These are phyloP conservation scores for Ophiodon elongatus DNA, from an alignment of 2,113 vertebrate species.

Conservation along the genomic window DNA sequence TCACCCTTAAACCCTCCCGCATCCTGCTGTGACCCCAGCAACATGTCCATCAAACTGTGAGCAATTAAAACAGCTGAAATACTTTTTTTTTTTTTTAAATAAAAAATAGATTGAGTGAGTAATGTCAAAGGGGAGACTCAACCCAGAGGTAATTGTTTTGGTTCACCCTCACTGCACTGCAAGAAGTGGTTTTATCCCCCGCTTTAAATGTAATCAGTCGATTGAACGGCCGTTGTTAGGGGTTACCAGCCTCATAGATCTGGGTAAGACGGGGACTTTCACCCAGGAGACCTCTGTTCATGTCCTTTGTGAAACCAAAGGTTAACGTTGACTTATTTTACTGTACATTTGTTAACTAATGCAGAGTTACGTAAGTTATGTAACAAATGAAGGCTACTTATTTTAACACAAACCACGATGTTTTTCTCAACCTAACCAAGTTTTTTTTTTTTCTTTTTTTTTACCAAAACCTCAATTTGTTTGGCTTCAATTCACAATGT, in stretches of 20 bases:
- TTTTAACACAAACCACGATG: no score
- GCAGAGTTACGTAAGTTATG: no score
- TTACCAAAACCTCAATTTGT: no score
- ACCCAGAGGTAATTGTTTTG: background rate
- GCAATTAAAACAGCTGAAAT: background rate
- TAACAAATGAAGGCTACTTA: no score
- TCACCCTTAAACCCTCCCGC: background rate
- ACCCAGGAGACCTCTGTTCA: no score
- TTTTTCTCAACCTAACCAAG: background rate
- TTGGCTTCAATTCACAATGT: no score
- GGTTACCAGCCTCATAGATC: no score
- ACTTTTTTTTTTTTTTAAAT: background rate
- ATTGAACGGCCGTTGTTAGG: no score
- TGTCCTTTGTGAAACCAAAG: no score
- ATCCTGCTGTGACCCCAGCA: background rate
- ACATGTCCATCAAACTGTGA: background rate
- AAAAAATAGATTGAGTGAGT: background rate
- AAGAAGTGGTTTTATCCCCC: background rate
- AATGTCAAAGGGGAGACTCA: background rate
- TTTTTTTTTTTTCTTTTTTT: no score
- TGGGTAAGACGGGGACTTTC: background rate
- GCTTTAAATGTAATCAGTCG: no score
- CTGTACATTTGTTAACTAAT: background rate
- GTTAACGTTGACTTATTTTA: no score
- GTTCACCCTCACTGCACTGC: background rate